A percentile compares a stretch with the other conserved stretches of the same genome.
Conservation (phyloP, 2,797 vertebrate genomes). For the Epinephelus awoara region DNA sequence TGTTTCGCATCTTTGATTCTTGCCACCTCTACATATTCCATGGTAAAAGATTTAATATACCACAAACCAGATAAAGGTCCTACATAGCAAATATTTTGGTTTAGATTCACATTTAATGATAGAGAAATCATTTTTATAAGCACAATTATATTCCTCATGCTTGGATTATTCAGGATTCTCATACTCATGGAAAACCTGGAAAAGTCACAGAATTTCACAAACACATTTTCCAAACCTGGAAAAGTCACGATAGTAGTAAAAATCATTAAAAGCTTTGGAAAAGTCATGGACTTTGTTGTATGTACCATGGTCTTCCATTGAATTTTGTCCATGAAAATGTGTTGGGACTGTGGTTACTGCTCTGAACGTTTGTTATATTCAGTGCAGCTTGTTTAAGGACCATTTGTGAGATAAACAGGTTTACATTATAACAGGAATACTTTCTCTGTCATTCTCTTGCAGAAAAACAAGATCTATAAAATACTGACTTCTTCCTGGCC, state of each 20-base stretch:
- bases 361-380: not conserved
- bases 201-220: too few relatives aligned
- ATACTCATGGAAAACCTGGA: too few relatives aligned
- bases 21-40: not conserved
- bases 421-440: not conserved
- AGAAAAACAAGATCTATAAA: conserved; percentile 86
- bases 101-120: too few relatives aligned
- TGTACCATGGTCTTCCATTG: too few relatives aligned
- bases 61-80: not conserved
- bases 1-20: not conserved
- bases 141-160: not conserved
- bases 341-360: not conserved
- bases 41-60: not conserved
- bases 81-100: not conserved
- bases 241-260: too few relatives aligned
- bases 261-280: too few relatives aligned
- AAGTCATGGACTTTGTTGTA: too few relatives aligned
- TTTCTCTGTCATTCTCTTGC: conserved; percentile 39
- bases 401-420: not conserved
- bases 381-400: not conserved
- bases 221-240: too few relatives aligned
- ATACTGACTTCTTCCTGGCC: conserved; percentile 84
- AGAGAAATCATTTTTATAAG: not conserved
- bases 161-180: not conserved
- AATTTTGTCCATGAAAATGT: too few relatives aligned